A percentile compares a stretch with the other conserved stretches of the same genome.
Evolutionary conservation across 2,113 vertebrate genomes (phyloP).

Genomic region (Pseudonaja textilis): DNA sequence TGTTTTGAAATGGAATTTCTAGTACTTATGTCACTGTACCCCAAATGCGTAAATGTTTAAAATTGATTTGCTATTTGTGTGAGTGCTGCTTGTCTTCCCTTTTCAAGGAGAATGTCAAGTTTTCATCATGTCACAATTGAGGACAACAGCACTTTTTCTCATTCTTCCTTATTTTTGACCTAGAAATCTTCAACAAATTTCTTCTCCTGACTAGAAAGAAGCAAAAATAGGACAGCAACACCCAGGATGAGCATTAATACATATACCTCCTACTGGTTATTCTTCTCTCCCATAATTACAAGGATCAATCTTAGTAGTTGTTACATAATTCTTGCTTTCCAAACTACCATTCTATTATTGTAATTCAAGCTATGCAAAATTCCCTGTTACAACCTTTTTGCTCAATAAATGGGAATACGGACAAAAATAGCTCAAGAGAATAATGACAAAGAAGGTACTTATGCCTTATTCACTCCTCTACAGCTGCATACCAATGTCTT

Average conservation of each 20-base stretch:
- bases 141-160: background rate
- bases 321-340: background rate
- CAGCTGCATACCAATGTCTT: background rate
- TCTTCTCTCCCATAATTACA: background rate
- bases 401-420: background rate
- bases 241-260: background rate
- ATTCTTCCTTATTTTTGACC: background rate
- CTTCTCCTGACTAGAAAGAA: background rate
- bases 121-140: background rate
- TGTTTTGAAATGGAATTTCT: background rate
- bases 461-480: background rate
- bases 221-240: background rate
- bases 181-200: rapidly evolving
- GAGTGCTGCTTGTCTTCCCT: background rate
- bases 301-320: background rate
- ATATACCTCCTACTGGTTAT: background rate
- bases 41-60: background rate
- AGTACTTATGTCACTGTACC: background rate
- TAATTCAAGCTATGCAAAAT: background rate
- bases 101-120: background rate
- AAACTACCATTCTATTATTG: background rate
- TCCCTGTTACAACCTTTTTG: background rate
- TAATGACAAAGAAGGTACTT: background rate
- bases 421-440: background rate
- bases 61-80: background rate